Evolutionary conservation across 2,797 vertebrate genomes (phyloP), one percentile per base, ranked within the genome.

Genomic region (Trachops cirrhosus): DNA sequence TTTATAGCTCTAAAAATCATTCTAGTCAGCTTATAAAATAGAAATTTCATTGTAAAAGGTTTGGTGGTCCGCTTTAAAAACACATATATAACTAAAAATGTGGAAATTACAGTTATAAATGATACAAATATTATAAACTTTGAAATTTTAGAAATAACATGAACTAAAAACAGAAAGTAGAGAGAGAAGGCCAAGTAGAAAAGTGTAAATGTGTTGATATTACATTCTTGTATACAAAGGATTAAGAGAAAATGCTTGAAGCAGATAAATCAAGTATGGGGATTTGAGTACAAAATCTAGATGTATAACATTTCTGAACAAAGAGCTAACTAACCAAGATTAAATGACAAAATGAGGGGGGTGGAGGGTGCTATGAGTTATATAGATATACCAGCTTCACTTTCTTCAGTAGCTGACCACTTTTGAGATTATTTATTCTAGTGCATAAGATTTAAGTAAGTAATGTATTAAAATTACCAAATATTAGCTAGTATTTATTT

Each of bases 1-100:
- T n/a, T 86, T 44, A 32, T 32, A 62, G 29, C 15, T 68, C 95
- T 88, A 85, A 19, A 96, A 77, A 92, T 84, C 71, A 93, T 21
- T 75, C 7, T 26, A 52, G 32, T 78, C n/a, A 85, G 59, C 9
- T 78, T 50, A 89, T 3, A 89, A 50, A 86, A 85, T 41, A 70
- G 9, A 39, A 6, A 88, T 59, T 57, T 32, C 9, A 86, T 78
- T 74, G 5, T 48, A 77, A 87, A 91, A 90, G 39, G 0, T 85
- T 57, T 93, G 50, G 32, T 87, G 12, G 32, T 88, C 16, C 88
- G 44, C 9, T n/a, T 21, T 95, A 86, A 87, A 90, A 70, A 8
- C 9, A 71, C 21, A 85, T 73, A 78, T 44, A 18, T 48, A 93
- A 90, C 24, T 70, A 59, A 92, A 85, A 74, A 26, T 41, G 6